Conservation (phyloP, 53 echinoderm and acorn worm species). For the Glandiceps talaboti region DNA sequence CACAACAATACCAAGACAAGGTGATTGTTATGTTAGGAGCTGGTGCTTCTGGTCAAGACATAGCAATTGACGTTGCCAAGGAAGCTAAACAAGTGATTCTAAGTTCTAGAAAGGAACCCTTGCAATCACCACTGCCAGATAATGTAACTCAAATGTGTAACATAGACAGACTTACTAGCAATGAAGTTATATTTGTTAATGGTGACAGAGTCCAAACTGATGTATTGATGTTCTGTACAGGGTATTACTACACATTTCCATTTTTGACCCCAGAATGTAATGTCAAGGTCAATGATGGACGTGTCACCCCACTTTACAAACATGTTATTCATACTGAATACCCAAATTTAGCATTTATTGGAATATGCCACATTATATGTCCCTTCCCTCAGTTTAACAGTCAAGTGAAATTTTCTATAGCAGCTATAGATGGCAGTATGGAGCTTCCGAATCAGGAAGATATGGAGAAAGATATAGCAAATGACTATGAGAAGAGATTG, state of each 20-base stretch:
- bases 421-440: constrained; percentile 45
- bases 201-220: constrained; percentile 33
- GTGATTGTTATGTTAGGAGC: constrained; percentile 58
- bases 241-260: constrained; percentile 55
- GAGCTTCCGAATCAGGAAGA: constrained; percentile 38
- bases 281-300: constrained; percentile 27
- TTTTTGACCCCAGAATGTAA: constrained; percentile 61
- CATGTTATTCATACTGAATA: constrained; percentile 54
- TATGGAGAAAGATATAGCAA: constrained; percentile 43
- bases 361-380: constrained; percentile 34
- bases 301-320: constrained; percentile 63
- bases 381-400: constrained; percentile 57
- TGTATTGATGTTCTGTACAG: constrained; percentile 63
- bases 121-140: constrained; percentile 27
- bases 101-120: constrained; percentile 35
- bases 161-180: constrained; percentile 7
- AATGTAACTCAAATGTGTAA: constrained; percentile 39
- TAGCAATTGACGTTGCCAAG: constrained; percentile 35
- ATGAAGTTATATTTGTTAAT: constrained; percentile 32
- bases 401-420: constrained; percentile 42
- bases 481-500: constrained; percentile 24
- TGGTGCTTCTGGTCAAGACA: constrained; percentile 56
- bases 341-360: constrained; percentile 60
- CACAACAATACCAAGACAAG: constrained; percentile 39
- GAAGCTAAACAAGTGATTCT: constrained; percentile 37